phyloP scores from a whole-genome alignment of 2,113 vertebrate species.

The Promerops cafer region DNA sequence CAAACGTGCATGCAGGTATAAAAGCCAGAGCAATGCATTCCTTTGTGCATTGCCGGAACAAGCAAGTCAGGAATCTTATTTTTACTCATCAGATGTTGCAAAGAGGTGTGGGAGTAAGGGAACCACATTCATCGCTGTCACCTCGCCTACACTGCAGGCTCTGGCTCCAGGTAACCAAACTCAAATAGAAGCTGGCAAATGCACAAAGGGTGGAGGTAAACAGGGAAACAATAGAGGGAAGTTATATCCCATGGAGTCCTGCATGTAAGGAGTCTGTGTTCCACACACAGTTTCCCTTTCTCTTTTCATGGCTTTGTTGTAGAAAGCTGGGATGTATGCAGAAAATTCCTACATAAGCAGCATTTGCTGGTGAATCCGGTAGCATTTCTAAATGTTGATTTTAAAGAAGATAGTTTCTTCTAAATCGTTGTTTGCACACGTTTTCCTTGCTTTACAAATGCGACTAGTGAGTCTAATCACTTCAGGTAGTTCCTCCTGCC shows the following conservation, averaged over 20 bases:
- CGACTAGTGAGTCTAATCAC: not conserved
- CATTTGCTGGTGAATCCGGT: not conserved
- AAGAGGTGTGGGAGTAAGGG: not conserved
- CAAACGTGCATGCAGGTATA: not conserved
- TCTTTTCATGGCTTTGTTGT: not conserved
- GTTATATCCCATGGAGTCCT: not conserved
- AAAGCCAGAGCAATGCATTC: not conserved
- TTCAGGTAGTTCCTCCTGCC: not conserved
- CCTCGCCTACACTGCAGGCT: not conserved
- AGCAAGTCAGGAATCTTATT: not conserved
- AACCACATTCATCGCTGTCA: not conserved
- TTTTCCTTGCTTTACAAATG: not conserved
- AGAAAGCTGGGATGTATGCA: not conserved
- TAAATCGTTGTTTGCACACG: not conserved
- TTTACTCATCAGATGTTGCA: not conserved
- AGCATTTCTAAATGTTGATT: not conserved
- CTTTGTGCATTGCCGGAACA: not conserved
- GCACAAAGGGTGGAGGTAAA: constrained; percentile 16
- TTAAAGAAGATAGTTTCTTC: not conserved
- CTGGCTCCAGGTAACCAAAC: constrained; percentile 28
- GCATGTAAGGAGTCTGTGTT: not conserved
- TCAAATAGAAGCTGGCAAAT: constrained; percentile 25
- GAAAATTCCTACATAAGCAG: not conserved
- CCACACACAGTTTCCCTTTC: not conserved
- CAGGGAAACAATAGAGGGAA: constrained; percentile 33